A percentile compares a stretch with the other conserved stretches of the same genome.
Conservation (phyloP, 2,888 invertebrate species). For the Brachyptera putata region DNA sequence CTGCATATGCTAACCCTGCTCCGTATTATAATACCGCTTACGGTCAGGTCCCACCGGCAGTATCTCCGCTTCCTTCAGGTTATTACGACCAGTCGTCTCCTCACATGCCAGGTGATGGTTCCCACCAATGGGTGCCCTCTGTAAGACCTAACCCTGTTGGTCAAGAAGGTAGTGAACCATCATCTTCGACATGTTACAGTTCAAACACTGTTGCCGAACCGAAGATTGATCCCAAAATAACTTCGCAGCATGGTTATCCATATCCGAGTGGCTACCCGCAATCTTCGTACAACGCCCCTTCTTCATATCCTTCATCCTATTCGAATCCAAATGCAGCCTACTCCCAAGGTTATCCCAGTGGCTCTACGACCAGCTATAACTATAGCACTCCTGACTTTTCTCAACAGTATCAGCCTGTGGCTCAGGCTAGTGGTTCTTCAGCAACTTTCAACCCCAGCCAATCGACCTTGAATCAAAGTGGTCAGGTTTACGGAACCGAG, state of each 20-base stretch:
- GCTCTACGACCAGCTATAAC: not conserved
- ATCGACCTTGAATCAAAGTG: not conserved
- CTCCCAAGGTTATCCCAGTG: not conserved
- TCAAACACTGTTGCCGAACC: not conserved
- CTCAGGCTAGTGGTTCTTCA: not conserved
- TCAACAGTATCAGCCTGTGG: slow-evolving; percentile 13
- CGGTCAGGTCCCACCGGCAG: too few relatives aligned
- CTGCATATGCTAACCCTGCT: not conserved
- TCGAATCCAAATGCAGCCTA: not conserved
- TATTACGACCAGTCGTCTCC: slow-evolving; percentile 25
- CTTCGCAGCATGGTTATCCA: slow-evolving; percentile 13
- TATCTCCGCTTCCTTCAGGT: slow-evolving; percentile 37
- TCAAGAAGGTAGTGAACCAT: slow-evolving; percentile 52
- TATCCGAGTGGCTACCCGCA: not conserved
- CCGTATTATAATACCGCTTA: slow-evolving; percentile 21
- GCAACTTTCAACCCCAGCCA: too few relatives aligned
- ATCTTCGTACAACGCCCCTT: slow-evolving; percentile 5
- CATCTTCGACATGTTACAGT: not conserved
- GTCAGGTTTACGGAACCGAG: not conserved
- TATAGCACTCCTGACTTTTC: not conserved
- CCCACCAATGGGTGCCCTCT: slow-evolving; percentile 45
- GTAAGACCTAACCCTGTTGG: slow-evolving; percentile 68
- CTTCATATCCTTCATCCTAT: too few relatives aligned
- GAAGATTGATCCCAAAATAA: slow-evolving; percentile 9
- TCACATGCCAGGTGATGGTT: not conserved